Evolutionary conservation across 2,797 vertebrate genomes (phyloP).

Genomic region (Cyclopterus lumpus): DNA sequence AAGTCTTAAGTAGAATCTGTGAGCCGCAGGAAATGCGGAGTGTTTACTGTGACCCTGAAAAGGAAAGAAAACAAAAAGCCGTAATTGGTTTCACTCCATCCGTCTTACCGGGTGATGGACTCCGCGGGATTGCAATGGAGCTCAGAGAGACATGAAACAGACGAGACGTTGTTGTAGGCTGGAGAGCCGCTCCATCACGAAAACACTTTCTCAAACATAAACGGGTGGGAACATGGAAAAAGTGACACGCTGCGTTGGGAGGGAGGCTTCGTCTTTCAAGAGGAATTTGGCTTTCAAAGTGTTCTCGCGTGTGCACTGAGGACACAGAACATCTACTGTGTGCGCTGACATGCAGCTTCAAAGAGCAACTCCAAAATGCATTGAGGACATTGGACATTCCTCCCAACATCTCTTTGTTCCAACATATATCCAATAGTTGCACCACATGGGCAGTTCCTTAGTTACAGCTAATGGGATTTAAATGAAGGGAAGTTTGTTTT

Average conservation of each 20-base stretch:
- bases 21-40: conserved; percentile 3
- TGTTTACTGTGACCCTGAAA: neutral
- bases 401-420: conserved; percentile 40
- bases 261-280: conserved; percentile 56
- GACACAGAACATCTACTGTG: conserved; percentile 48
- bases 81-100: conserved; percentile 19
- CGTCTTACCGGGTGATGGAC: conserved; percentile 3
- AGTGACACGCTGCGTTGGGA: conserved; percentile 28
- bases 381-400: conserved; percentile 39
- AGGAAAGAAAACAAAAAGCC: conserved; percentile 28
- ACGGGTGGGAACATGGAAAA: conserved; percentile 24
- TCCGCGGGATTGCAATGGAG: conserved; percentile 9
- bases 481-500: conserved; percentile 18
- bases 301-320: conserved; percentile 41
- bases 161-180: conserved; percentile 9
- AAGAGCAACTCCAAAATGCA: conserved; percentile 56
- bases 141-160: conserved; percentile 29
- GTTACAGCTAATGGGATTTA: conserved; percentile 33
- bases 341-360: conserved; percentile 58
- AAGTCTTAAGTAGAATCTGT: neutral
- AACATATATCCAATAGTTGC: conserved; percentile 48
- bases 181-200: conserved; percentile 23
- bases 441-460: conserved; percentile 27
- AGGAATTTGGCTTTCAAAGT: conserved; percentile 62
- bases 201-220: conserved; percentile 41